Evolutionary conservation across 2,888 invertebrate species (phyloP).

Genomic region (Thysanoteuthis rhombus): DNA sequence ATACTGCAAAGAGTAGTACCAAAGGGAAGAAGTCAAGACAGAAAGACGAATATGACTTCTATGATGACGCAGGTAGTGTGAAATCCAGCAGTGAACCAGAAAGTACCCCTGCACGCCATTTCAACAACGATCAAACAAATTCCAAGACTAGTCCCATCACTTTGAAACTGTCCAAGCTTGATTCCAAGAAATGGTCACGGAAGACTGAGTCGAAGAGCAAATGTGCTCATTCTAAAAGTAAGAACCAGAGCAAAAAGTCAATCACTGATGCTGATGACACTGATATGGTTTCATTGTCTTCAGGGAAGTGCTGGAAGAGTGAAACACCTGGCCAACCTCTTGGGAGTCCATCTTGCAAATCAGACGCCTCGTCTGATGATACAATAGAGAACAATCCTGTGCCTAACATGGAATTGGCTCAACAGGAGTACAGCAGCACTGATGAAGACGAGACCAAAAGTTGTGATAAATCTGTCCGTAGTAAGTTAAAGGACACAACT

Average conservation of each 20-base stretch:
- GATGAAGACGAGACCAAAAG: slow-evolving; percentile 12
- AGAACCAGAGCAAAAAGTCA: neutral
- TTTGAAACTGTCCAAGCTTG: slow-evolving; percentile 21
- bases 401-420: slow-evolving; percentile 16
- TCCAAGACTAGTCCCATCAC: slow-evolving; percentile 12
- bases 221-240: neutral
- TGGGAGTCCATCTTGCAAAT: neutral
- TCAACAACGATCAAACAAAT: slow-evolving; percentile 12
- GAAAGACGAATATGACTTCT: neutral
- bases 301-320: neutral
- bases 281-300: neutral
- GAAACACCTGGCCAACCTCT: neutral
- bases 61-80: neutral
- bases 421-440: neutral
- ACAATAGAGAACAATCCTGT: slow-evolving; percentile 19
- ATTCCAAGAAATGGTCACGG: slow-evolving; percentile 21
- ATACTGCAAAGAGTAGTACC: neutral
- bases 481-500: neutral
- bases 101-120: neutral
- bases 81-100: neutral
- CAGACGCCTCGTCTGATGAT: slow-evolving; percentile 12
- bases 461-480: neutral
- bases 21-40: neutral
- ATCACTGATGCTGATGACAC: neutral
- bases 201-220: neutral